A percentile compares a stretch with the other conserved stretches of the same genome.
Evolutionary conservation across 2,113 vertebrate genomes (phyloP).

Genomic region (Deroptyus accipitrinus): DNA sequence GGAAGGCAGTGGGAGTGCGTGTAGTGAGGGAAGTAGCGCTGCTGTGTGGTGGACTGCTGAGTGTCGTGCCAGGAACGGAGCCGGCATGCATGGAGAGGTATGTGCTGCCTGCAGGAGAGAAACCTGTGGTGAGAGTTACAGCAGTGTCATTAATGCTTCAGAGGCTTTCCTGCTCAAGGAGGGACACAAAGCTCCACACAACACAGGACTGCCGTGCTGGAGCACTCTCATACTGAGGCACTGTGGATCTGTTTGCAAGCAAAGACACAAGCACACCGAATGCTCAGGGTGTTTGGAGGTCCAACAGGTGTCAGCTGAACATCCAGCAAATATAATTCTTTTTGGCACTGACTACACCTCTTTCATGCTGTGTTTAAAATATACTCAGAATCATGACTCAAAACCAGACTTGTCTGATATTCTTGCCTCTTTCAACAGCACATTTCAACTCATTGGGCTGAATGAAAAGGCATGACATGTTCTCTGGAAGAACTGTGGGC

Average conservation of each 20-base stretch:
- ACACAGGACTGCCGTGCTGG: not conserved
- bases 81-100: not conserved
- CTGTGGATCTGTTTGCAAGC: not conserved
- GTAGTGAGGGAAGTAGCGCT: not conserved
- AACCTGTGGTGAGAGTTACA: conserved; percentile 40
- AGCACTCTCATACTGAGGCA: rapidly evolving
- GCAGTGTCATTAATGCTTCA: not conserved
- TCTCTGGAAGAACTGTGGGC: not conserved
- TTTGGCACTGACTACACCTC: not conserved
- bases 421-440: not conserved
- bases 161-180: not conserved
- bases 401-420: not conserved
- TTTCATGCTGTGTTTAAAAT: not conserved
- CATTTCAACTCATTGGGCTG: not conserved
- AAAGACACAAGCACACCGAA: not conserved
- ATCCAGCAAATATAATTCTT: not conserved
- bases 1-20: not conserved
- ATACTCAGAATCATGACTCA: not conserved
- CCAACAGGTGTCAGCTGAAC: not conserved
- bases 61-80: not conserved
- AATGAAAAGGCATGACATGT: not conserved
- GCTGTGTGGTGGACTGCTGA: not conserved
- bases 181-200: not conserved
- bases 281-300: not conserved
- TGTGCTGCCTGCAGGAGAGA: not conserved